A percentile compares a stretch with the other conserved stretches of the same genome.
phyloP scores from a whole-genome alignment of 1,140 invertebrate genomes.

The Akabosia matsudoensis region DNA sequence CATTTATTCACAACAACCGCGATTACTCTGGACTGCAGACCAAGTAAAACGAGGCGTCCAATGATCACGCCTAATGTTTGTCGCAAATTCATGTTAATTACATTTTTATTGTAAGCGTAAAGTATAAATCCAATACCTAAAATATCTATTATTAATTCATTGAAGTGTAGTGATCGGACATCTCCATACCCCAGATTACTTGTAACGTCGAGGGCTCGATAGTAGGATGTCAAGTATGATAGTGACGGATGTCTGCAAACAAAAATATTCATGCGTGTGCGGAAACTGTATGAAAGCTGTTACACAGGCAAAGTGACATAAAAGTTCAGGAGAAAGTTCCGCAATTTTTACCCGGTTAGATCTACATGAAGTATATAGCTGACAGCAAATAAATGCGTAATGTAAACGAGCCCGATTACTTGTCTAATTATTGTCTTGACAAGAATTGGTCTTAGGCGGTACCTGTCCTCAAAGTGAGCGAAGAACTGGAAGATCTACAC shows the following conservation, averaged over 20 bases:
- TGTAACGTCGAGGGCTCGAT: constrained; percentile 35
- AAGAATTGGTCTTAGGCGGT: no score
- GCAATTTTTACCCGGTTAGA: no score
- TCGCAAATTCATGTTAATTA: no score
- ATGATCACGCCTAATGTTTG: no score
- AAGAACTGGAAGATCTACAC: neutral
- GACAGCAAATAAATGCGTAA: constrained; percentile 35
- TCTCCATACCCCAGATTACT: constrained; percentile 39
- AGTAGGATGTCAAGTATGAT: constrained; percentile 5
- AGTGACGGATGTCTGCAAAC: no score
- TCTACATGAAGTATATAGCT: constrained; percentile 28
- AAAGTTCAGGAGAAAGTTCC: no score
- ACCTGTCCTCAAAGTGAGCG: no score
- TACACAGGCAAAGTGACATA: no score
- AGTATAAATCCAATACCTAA: no score
- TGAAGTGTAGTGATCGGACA: constrained; percentile 6
- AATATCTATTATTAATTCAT: constrained; percentile 26
- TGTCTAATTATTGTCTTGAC: constrained; percentile 20
- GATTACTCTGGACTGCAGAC: constrained; percentile 34
- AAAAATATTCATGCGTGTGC: no score
- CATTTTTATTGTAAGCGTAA: no score
- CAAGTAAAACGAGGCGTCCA: constrained; percentile 18
- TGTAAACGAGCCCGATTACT: neutral
- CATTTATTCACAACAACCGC: constrained; percentile 39
- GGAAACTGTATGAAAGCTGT: no score